Percentiles rank a stretch among this genome's conserved stretches.
These are phyloP conservation scores for Dermatemys mawii DNA, from an alignment of 2,113 vertebrate species.

Conservation along the genomic window DNA sequence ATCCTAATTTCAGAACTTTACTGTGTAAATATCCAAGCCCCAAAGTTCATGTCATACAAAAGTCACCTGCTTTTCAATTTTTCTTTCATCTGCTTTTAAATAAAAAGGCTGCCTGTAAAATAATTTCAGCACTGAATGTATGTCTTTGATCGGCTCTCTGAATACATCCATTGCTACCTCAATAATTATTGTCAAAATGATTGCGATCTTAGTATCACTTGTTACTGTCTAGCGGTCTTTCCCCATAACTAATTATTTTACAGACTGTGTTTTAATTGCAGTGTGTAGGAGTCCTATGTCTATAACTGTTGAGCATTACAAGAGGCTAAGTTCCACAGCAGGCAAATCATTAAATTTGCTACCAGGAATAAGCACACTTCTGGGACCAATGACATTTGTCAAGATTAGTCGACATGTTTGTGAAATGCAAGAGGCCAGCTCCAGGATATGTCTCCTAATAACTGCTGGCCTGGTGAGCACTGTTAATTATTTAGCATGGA, in stretches of 20 bases:
- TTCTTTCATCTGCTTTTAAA: constrained; percentile 38
- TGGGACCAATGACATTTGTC: constrained; percentile 70
- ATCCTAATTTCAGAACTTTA: background rate
- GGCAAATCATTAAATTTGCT: constrained; percentile 75
- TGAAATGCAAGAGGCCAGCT: constrained; percentile 67
- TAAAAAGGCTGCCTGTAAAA: constrained; percentile 27
- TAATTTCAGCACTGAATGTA: constrained; percentile 26
- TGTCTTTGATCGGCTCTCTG: constrained; percentile 40
- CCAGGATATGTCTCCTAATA: constrained; percentile 60
- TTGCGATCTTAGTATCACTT: constrained; percentile 60
- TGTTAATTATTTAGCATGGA: constrained; percentile 82
- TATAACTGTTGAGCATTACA: constrained; percentile 57
- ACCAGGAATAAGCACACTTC: constrained; percentile 49
- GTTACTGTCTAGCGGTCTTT: constrained; percentile 64
- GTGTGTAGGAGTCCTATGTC: constrained; percentile 72
- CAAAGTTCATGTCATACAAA: background rate
- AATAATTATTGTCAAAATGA: constrained; percentile 66
- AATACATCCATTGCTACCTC: constrained; percentile 45
- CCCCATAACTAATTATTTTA: constrained; percentile 76
- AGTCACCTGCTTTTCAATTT: background rate
- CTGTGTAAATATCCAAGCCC: background rate
- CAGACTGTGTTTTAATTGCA: constrained; percentile 71
- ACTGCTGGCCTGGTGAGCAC: constrained; percentile 67
- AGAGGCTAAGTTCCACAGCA: constrained; percentile 61
- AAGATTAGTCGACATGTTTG: constrained; percentile 62